Evolutionary conservation across 2,113 vertebrate species (phyloP).

Genomic region (Ptyas mucosa): DNA sequence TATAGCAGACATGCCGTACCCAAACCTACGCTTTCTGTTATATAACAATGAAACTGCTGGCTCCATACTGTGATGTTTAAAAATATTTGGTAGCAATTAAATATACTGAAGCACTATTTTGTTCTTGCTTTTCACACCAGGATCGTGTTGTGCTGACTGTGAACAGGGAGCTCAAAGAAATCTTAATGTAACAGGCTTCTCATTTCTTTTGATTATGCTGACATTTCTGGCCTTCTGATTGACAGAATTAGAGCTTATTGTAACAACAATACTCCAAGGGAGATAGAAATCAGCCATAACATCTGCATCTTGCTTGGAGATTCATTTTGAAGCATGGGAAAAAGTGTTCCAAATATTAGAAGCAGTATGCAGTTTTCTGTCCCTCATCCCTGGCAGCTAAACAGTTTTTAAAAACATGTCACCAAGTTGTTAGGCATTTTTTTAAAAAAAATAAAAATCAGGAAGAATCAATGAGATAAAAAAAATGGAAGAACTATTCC

Average conservation of each 20-base stretch:
- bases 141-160: not conserved
- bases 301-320: not conserved
- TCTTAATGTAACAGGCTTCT: constrained; percentile 23
- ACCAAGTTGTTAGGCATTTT: not conserved
- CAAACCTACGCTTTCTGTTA: not conserved
- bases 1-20: not conserved
- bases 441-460: not conserved
- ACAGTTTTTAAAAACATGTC: not conserved
- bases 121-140: constrained; percentile 13
- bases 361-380: not conserved
- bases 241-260: not conserved
- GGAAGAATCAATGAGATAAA: not conserved
- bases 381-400: not conserved
- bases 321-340: not conserved
- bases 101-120: not conserved
- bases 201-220: not conserved
- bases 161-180: not conserved
- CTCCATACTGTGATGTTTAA: constrained; percentile 22
- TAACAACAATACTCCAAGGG: constrained; percentile 1
- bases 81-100: constrained; percentile 17
- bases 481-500: not conserved
- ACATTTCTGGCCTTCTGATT: not conserved
- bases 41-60: not conserved
- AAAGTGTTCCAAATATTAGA: not conserved
- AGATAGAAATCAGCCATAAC: not conserved